Conservation (phyloP, 2,113 vertebrate genomes). For the Sisor rabdophorus region DNA sequence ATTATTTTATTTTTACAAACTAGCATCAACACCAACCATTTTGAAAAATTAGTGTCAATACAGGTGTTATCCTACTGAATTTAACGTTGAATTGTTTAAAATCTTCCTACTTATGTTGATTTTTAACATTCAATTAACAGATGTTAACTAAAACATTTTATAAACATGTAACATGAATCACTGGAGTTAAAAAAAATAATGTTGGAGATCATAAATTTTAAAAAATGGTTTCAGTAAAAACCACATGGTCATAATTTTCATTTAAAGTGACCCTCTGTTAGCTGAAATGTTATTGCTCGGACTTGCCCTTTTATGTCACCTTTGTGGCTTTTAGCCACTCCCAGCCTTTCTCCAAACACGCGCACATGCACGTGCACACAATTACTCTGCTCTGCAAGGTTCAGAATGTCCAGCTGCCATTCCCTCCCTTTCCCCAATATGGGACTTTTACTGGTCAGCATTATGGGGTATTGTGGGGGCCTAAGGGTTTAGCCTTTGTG, state of each 20-base stretch:
- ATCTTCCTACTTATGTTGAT: neutral
- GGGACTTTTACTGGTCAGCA: constrained; percentile 65
- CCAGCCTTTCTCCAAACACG: constrained; percentile 23
- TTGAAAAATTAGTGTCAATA: neutral
- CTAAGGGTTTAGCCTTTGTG: constrained; percentile 54
- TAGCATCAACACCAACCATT: neutral
- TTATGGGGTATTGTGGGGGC: constrained; percentile 61
- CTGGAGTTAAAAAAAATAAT: neutral
- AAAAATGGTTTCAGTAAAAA: neutral
- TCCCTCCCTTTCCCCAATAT: constrained; percentile 26
- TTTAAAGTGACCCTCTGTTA: constrained; percentile 30
- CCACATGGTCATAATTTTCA: constrained; percentile 8
- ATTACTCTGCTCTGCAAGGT: constrained; percentile 24
- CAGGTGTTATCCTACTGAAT: neutral
- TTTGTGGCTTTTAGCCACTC: constrained; percentile 55
- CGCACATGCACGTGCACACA: constrained; percentile 31
- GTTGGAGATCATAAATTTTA: neutral
- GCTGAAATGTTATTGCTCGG: constrained; percentile 51
- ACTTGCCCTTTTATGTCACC: constrained; percentile 63
- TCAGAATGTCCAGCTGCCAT: constrained; percentile 53
- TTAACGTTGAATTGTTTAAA: neutral
- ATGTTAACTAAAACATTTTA: no score
- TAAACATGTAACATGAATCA: neutral
- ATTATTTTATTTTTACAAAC: neutral
- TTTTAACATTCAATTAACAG: neutral